Conservation (phyloP, 1,140 invertebrate species). For the Carposina sasakii region DNA sequence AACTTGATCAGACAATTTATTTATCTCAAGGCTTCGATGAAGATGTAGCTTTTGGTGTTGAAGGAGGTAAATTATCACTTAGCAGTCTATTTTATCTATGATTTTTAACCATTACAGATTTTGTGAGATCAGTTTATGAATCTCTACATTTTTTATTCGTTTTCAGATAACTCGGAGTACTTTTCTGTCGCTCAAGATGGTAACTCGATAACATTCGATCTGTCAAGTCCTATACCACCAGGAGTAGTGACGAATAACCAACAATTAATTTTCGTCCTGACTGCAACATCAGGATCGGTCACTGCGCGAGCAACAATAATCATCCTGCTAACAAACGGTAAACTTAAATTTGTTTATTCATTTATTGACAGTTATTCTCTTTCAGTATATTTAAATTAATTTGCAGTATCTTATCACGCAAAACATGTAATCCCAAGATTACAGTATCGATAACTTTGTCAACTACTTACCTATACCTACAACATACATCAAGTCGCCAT, state of each 20-base stretch:
- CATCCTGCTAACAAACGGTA: conserved; percentile 21
- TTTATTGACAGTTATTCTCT: too few species aligned
- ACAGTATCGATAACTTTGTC: too few species aligned
- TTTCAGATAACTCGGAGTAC: conserved; percentile 30
- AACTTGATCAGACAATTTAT: conserved; percentile 9
- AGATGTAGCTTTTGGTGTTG: conserved; percentile 9
- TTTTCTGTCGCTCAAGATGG: conserved; percentile 15
- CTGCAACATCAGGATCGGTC: conserved; percentile 12
- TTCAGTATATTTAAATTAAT: too few species aligned
- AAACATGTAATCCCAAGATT: too few species aligned
- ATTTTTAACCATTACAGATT: too few species aligned
- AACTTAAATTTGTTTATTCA: not conserved
- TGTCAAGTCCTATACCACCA: conserved; percentile 16
- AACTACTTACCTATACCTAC: too few species aligned
- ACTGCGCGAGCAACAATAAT: conserved; percentile 21
- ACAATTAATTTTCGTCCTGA: conserved; percentile 23
- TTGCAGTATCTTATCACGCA: too few species aligned
- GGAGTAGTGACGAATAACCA: conserved; percentile 24
- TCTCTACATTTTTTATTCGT: too few species aligned
- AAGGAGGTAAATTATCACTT: conserved; percentile 16
- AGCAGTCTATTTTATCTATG: too few species aligned
- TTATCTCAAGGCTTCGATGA: conserved; percentile 16
- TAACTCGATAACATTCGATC: conserved; percentile 15
- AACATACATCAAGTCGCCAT: too few species aligned
- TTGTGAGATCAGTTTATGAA: too few species aligned